Evolutionary conservation across 1,140 invertebrate species (phyloP), one percentile per base, ranked within the genome.

Genomic region (Schlechtendalia chinensis): DNA sequence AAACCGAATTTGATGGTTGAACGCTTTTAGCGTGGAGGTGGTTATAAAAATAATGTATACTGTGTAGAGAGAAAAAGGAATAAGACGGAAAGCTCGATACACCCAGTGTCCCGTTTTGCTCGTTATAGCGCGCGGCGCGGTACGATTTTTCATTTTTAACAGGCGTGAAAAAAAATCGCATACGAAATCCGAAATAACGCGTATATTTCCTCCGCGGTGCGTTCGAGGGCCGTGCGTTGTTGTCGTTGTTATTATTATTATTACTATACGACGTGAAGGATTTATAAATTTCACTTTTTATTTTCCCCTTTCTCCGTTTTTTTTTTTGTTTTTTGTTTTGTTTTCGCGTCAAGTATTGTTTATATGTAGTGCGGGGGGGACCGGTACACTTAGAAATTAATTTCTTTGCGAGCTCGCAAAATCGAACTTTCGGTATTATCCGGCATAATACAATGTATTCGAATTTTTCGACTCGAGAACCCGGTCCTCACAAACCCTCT

Each of bases 121-220:
- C 75, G 75, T 59, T 61, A 61, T 79, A 47, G 19, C 3, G 14
- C 22, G 12, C 22, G 22, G 4, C 22, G n/a, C n/a, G 59, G n/a
- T 61, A 61, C 56, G 75, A 79, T 79, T 79, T 79, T 79, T 79
- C 75, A 79, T 79, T 79, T 79, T 79, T 79, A 79, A 79, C 75
- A 47, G 75, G 58, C 56, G 58, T 27, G 75, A 79, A 79, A 59
- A n/a, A 59, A 79, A 79, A 47, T 61, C 45, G 56, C 58, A 63
- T 63, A 47, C 45, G 56, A 79, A 79, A 79, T 79, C 74, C 29
- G 32, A 77, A 77, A 79, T 61, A 50, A 69, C 27, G 5, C 1
- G 67, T 50, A 19, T 50, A 47, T 47, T 19, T 69, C n/a, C 39
- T 50, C 22, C 22, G 8, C 22, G 67, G 14, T 14, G 45, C 22